A percentile compares a stretch with the other conserved stretches of the same genome.
phyloP scores from a whole-genome alignment of 1,140 invertebrate species.

The Caenorhabditis briggsae region DNA sequence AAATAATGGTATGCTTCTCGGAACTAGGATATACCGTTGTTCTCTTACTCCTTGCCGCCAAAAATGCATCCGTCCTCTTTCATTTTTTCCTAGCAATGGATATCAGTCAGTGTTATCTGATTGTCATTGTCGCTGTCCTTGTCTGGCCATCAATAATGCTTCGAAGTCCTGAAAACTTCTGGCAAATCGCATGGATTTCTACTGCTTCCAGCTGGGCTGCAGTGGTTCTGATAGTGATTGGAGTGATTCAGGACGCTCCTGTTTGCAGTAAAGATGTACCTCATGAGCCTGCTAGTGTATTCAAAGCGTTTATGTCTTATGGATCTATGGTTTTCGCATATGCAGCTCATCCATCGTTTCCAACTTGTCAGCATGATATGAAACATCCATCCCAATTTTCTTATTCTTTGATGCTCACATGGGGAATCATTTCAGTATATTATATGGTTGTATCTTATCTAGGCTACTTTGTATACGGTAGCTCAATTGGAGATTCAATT shows the following conservation, averaged over 20 bases:
- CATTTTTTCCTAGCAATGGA: neutral
- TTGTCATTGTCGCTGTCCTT: neutral
- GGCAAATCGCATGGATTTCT: neutral
- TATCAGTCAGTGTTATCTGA: neutral
- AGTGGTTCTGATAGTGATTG: constrained; percentile 7
- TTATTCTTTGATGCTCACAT: neutral
- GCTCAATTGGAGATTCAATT: neutral
- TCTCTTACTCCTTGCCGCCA: neutral
- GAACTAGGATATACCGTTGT: neutral
- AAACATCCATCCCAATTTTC: neutral
- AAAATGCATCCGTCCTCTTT: constrained; percentile 1
- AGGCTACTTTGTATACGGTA: constrained; percentile 15
- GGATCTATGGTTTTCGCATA: constrained; percentile 3
- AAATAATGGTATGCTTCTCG: neutral
- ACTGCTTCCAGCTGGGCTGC: constrained; percentile 15
- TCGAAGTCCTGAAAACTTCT: constrained; percentile 1
- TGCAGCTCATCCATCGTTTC: constrained; percentile 11
- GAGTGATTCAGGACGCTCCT: neutral
- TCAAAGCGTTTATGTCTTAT: constrained; percentile 8
- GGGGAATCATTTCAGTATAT: neutral
- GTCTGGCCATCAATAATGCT: neutral
- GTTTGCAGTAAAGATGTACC: neutral
- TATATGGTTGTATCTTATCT: constrained; percentile 4
- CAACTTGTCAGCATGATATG: constrained; percentile 14
- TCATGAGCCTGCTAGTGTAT: neutral